These are phyloP conservation scores for Pangasius sanitwongsei DNA, from an alignment of 2,797 vertebrate species.

Conservation along the genomic window DNA sequence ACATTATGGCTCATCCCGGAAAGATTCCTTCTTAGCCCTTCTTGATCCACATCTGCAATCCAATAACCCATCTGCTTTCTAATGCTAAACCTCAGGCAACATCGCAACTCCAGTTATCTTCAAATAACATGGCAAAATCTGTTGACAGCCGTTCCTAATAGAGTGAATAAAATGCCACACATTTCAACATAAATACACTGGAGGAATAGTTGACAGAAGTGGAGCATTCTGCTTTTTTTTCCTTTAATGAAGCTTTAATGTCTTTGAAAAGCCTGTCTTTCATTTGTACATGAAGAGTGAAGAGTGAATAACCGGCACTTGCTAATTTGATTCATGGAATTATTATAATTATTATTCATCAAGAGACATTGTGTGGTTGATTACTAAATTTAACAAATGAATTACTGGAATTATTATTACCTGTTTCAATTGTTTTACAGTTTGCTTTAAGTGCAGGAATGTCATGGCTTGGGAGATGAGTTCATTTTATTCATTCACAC, in stretches of 20 bases:
- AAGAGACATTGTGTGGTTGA: constrained; percentile 45
- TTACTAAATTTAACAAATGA: constrained; percentile 45
- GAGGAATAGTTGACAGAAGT: constrained; percentile 2
- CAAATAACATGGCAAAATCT: constrained; percentile 18
- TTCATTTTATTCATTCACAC: background rate
- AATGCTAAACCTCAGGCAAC: constrained; percentile 15
- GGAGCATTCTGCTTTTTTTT: background rate
- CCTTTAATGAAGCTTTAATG: background rate
- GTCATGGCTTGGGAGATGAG: constrained; percentile 10
- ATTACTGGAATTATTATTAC: constrained; percentile 43
- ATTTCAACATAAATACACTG: background rate
- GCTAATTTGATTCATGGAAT: constrained; percentile 1
- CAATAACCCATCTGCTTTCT: constrained; percentile 10
- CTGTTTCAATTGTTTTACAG: constrained; percentile 28
- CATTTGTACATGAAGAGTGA: constrained; percentile 11
- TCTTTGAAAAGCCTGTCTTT: background rate
- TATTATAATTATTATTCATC: constrained; percentile 28
- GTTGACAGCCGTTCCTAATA: constrained; percentile 6
- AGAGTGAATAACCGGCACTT: background rate
- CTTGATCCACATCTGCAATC: background rate
- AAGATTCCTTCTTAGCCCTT: background rate
- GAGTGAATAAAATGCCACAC: background rate
- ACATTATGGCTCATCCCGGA: background rate
- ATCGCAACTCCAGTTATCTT: constrained; percentile 23
- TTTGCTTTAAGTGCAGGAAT: constrained; percentile 27